Evolutionary conservation across 2,888 invertebrate genomes (phyloP), one percentile per base, ranked within the genome.

Genomic region (Torymus auratus): DNA sequence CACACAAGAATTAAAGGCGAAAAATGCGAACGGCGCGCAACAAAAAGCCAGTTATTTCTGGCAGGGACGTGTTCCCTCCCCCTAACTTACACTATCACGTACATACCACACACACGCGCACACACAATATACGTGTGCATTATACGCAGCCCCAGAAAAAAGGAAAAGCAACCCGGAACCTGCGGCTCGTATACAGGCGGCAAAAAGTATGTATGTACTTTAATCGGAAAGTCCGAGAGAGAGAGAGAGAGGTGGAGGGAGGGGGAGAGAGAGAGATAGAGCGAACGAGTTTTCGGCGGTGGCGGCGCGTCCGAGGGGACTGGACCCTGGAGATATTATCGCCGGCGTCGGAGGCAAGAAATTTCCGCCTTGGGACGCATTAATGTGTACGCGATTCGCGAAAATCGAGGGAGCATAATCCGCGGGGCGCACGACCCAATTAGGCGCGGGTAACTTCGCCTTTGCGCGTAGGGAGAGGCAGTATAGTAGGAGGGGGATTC

Each of bases 331-430:
- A 61, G 72, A 77, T 70, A 76, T 62, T 81, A 76, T 69, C 65
- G 55, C 60, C 28, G 14, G 41, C 12, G 56, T 53, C 15, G 55
- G 72, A 78, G 70, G 75, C 58, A 68, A 79, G 79, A 74, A 73
- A 82, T 82, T 76, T 79, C 69, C 69, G 62, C 76, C 73, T 58
- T 67, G 82, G 82, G 79, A 82, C 64, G 50, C 73, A 76, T 82
- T 82, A 82, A 82, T 82, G 75, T 72, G 72, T 60, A 58, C 64
- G 79, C 75, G 76, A 78, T 81, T 74, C 74, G 71, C 56, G 78
- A 81, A 78, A 81, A 81, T 78, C 78, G 74, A 69, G 72, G 56
- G 12, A 73, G 71, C 69, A 78, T 82, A 82, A 78, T 78, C 71
- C 78, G 28, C 50, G 53, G 1, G 41, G 15, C 52, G 67, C 73